phyloP scores from a whole-genome alignment of 1,140 invertebrate genomes.

The Caenorhabditis briggsae region DNA sequence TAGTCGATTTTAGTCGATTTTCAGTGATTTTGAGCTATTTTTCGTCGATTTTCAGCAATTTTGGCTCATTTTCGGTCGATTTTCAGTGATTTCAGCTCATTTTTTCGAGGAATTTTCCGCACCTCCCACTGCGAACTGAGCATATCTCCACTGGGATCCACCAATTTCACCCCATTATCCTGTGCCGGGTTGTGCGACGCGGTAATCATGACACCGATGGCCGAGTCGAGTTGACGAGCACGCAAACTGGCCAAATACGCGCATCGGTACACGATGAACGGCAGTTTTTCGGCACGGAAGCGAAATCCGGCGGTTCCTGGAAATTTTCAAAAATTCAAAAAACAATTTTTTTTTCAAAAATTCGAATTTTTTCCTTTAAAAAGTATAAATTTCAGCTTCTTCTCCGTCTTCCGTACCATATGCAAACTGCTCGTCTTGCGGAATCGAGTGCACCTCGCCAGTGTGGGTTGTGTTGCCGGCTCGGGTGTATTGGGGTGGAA shows the following conservation, averaged over 20 bases:
- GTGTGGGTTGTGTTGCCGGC: constrained; percentile 43
- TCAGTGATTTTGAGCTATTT: neutral
- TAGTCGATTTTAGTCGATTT: too few relatives aligned
- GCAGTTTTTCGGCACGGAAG: constrained; percentile 58
- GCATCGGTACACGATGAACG: constrained; percentile 67
- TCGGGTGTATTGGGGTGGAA: neutral
- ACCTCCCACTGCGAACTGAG: constrained; percentile 90
- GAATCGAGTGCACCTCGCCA: neutral
- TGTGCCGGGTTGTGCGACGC: constrained; percentile 96
- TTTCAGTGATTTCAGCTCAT: neutral
- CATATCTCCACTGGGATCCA: constrained; percentile 97
- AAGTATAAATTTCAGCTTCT: neutral
- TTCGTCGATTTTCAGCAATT: neutral
- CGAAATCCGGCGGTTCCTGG: constrained; percentile 72
- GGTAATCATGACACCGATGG: constrained; percentile 93
- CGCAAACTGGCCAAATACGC: constrained; percentile 69
- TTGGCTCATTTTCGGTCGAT: too few relatives aligned
- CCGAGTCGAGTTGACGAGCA: constrained; percentile 61
- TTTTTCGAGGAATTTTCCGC: neutral
- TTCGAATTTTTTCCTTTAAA: neutral
- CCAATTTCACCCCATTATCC: constrained; percentile 96
- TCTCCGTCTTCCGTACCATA: neutral
- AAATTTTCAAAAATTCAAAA: neutral
- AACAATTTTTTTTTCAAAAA: too few relatives aligned
- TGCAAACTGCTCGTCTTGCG: neutral